These are phyloP conservation scores for Oeneis ivallda DNA, from an alignment of 2,888 invertebrate species.

Conservation along the genomic window DNA sequence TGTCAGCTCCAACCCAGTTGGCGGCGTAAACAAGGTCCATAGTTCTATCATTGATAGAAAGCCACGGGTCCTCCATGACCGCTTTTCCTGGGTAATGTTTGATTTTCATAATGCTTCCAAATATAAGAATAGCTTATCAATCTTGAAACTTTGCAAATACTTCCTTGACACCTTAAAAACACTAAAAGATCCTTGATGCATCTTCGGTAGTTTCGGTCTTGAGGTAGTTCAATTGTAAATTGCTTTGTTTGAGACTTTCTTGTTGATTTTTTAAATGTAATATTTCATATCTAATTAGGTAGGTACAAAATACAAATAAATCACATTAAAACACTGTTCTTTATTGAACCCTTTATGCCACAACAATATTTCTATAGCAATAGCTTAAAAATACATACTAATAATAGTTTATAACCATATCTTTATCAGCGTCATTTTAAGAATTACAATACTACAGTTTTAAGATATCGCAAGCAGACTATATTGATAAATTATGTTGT, in stretches of 20 bases:
- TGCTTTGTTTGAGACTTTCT: neutral
- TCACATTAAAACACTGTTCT: neutral
- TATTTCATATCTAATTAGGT: constrained; percentile 17
- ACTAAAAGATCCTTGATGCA: constrained; percentile 24
- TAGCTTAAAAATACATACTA: too few species aligned
- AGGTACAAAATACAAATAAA: too few species aligned
- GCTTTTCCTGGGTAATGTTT: constrained; percentile 92
- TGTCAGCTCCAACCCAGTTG: constrained; percentile 90
- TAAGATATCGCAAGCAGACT: neutral
- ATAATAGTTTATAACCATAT: too few species aligned
- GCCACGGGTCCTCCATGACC: constrained; percentile 88
- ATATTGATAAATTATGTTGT: neutral
- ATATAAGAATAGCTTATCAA: constrained; percentile 37
- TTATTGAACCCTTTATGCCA: constrained; percentile 25
- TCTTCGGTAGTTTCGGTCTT: constrained; percentile 19
- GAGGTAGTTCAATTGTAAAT: neutral
- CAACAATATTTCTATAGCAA: too few species aligned
- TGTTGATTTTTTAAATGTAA: neutral
- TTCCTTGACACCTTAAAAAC: constrained; percentile 31
- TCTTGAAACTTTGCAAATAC: constrained; percentile 36
- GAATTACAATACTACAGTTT: too few species aligned
- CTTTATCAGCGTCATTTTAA: too few species aligned
- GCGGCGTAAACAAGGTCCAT: constrained; percentile 92
- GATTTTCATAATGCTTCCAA: constrained; percentile 86
- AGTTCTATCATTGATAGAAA: constrained; percentile 84